Evolutionary conservation across 2,113 vertebrate genomes (phyloP), one percentile per base, ranked within the genome.

Genomic region (Nestor notabilis): DNA sequence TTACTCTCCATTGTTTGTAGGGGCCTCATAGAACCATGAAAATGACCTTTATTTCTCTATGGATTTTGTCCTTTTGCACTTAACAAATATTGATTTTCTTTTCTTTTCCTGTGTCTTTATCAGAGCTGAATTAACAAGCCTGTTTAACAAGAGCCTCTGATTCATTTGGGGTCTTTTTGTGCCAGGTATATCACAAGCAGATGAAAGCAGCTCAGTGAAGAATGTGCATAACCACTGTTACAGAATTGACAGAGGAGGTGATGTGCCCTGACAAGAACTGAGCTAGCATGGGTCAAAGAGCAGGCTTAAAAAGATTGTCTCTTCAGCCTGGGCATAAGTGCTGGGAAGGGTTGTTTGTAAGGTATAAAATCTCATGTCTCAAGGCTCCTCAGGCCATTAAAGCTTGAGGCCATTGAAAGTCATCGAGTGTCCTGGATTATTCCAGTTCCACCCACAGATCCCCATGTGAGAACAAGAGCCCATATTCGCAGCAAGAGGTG

Each of bases 1-100:
- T 97, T 96, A 83, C 89, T 68, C 68, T 84, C 74, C 43, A 27
- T 94, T 95, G 83, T 95, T 97, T 94, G 74, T 93, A 72, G 87
- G 81, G 81, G 58, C 77, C 66, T 96, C 89, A 61, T 44, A 80
- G 91, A 94, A 92, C 63, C 17, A 0, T 95, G 93, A 92, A 96
- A 95, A 96, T 96, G 79, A 95, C 95, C 91, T 97, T 97, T 97
- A 95, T 97, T 96, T 96, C 91, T 94, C 87, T 88, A 75, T 76
- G 53, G 95, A 91, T 95, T 95, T 96, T 94, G 91, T 96, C 79
- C 91, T 90, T 95, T 94, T 95, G 91, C 91, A 66, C 91, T 95
- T 97, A 80, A 78, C 78, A 90, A 93, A 95, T 95, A 96, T 95
- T 86, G 95, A 97, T 95, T 84, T 21, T 74, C 16, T 75, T 87